Conservation (phyloP, 2,888 invertebrate genomes). For the Pheosia tremula region DNA sequence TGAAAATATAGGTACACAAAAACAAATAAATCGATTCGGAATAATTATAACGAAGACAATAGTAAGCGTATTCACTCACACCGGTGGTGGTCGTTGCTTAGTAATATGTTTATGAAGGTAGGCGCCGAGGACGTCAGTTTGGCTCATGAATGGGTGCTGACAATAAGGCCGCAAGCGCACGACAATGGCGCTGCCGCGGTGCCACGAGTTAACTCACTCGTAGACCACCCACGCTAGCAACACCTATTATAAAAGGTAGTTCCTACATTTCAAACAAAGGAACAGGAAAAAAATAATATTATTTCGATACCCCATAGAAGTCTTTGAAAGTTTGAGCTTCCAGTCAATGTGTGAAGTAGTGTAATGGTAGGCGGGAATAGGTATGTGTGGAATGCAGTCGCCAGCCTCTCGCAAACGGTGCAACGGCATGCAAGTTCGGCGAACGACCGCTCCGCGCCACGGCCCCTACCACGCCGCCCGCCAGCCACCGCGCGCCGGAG, state of each 20-base stretch:
- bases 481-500: conserved; percentile 8
- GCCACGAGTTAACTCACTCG: conserved; percentile 34
- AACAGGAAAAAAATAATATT: no score
- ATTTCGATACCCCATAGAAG: no score
- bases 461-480: conserved; percentile 9
- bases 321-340: no score
- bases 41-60: background rate
- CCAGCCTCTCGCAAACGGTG: conserved; percentile 50
- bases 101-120: conserved; percentile 42
- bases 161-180: conserved; percentile 52
- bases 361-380: conserved; percentile 50
- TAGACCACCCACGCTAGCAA: conserved; percentile 49
- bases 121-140: conserved; percentile 27
- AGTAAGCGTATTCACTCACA: conserved; percentile 9
- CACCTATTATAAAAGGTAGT: conserved; percentile 8
- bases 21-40: background rate
- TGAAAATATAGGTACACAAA: no score
- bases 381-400: conserved; percentile 67
- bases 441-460: conserved; percentile 58
- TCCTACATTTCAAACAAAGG: no score
- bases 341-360: conserved; percentile 20
- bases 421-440: conserved; percentile 53
- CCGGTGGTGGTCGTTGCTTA: conserved; percentile 37
- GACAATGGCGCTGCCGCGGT: conserved; percentile 32
- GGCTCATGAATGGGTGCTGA: conserved; percentile 63